Base-by-base conservation (phyloP, 1,140 invertebrate genomes). In the Orchesella cincta region DNA sequence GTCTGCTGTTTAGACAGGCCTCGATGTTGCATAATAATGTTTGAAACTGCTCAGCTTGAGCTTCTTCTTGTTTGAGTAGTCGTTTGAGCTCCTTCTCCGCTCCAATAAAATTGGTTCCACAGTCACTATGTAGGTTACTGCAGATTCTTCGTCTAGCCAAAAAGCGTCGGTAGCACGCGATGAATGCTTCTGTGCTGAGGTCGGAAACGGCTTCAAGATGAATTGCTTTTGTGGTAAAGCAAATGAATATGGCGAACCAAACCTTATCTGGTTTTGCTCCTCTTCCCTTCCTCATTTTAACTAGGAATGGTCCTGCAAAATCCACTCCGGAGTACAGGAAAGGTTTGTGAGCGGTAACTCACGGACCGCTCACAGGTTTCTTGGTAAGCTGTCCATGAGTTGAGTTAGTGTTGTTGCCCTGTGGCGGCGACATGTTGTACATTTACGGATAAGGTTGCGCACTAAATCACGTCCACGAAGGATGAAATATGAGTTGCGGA, bases 31-130 rank as follows among this genome's bases (percentile, higher is more conserved):
- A 67, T 12, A 67, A n/a, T 2, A 67, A 33, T 1, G 62, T 67
- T 2, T 8, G 12, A 33, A 67, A 67, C 23, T 29, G 8, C 12
- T 31, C 28, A 31, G 14, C 39, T 23, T 57, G 23, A 5, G 54
- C 14, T 23, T 16, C 14, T 23, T 57, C 26, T 26, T 5, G 3
- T 57, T 57, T 12, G 26, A 57, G 83, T 26, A 57, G 26, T 12
- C 8, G 73, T 12, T 64, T 46, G 39, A 46, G 39, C 8, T 12
- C 20, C 20, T 46, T 78, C 3, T 82, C 80, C 1, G 85, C 83
- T 20, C 82, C 83, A 34, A 83, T 78, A 67, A 86, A 86, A 36
- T 84, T 85, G 26, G 83, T 85, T 0, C 83, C 85, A 71, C 84
- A 84, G 71, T 87, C 85, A 16, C 82, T 84, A 51, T 81, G 78